Conservation (phyloP, 2,888 invertebrate genomes). For the Chalcis sispes region DNA sequence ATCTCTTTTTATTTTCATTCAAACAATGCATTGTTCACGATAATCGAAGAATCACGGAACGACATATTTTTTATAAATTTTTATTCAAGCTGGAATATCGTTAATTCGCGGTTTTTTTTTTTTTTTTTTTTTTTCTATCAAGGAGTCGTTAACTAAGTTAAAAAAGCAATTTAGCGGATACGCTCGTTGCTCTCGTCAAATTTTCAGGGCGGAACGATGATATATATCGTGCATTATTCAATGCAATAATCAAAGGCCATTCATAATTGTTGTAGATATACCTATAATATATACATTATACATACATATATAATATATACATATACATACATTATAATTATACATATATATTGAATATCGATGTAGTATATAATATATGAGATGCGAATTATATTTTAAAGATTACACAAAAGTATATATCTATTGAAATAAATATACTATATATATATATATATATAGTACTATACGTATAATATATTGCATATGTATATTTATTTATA, state of each 20-base stretch:
- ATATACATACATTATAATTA: not conserved
- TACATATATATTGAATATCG: constrained; percentile 45
- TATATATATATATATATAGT: constrained; percentile 43
- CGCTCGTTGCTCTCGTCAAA: constrained; percentile 53
- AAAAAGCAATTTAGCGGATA: constrained; percentile 3
- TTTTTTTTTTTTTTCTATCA: too few species aligned
- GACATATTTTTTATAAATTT: too few species aligned
- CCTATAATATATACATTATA: constrained; percentile 27
- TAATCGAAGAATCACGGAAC: too few species aligned
- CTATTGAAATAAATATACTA: too few species aligned
- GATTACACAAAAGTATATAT: not conserved
- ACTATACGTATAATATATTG: constrained; percentile 46
- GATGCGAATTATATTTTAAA: constrained; percentile 25
- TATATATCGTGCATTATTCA: constrained; percentile 68
- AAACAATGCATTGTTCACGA: too few species aligned
- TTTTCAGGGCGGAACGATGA: constrained; percentile 56
- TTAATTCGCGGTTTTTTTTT: too few species aligned
- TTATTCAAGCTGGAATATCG: too few species aligned
- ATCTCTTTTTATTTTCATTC: too few species aligned
- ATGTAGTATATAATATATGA: constrained; percentile 21
- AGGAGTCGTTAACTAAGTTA: constrained; percentile 4
- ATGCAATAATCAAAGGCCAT: constrained; percentile 73
- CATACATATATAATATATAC: constrained; percentile 41
- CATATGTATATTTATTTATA: constrained; percentile 64
- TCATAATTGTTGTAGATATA: constrained; percentile 61